Base-by-base conservation (phyloP, 2,113 vertebrate genomes). In the Riparia riparia region DNA sequence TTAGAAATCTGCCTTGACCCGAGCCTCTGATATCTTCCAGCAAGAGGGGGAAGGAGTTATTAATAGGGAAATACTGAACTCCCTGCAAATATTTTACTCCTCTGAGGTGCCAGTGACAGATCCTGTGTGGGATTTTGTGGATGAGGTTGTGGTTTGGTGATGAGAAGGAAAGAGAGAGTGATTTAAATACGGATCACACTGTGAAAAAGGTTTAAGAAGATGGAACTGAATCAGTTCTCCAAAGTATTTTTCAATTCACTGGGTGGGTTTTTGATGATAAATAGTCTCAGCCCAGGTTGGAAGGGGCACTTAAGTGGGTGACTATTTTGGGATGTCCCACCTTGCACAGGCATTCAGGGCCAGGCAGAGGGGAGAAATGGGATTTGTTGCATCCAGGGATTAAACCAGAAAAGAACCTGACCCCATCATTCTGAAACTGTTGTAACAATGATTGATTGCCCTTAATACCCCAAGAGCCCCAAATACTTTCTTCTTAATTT, bases 51-150 rank as follows among this genome's bases (percentile, higher is more conserved):
- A 94, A 78, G 82, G 29, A 45, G 64, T 45, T 96, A 87, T 87
- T 84, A 87, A 64, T 39, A 79, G 78, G 47, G 60, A 95, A 95
- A 85, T 95, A 60, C 56, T 68, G 65, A 94, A 47, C 32, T 87
- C 10, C 79, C 61, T 91, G 84, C 51, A 74, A 78, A 64, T 78
- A n/a, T 54, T 93, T 84, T 74, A 31, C 49, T 93, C 60, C 84
- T 93, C 90, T 84, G 90, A 94, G 83, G 87, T 96, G 81, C 69
- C 39, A 64, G 87, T 93, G 93, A 89, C 93, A 94, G 93, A 84
- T 90, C 90, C 92, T 79, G 19, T 69, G 95, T 94, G 95, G 87
- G 93, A 87, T 93, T 95, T 87, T 34, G 39, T 92, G 82, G 10
- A 13, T 63, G 86, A 95, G 82, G 53, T 90, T 70, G 73, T 79